Conservation (phyloP, 1,140 invertebrate species). For the Bombus confusus region DNA sequence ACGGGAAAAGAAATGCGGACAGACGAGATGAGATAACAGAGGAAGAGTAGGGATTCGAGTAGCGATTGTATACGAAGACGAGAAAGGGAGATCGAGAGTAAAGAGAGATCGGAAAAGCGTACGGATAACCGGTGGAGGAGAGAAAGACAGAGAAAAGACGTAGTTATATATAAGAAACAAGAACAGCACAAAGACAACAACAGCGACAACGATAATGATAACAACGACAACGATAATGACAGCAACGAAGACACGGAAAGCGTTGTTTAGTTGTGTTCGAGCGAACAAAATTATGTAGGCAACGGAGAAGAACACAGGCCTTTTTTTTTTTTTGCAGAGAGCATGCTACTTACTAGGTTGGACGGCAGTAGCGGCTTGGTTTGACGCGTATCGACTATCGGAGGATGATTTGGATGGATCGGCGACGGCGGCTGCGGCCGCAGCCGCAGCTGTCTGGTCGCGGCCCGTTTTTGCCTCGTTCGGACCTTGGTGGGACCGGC, state of each 20-base stretch:
- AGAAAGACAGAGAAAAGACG: slow-evolving; percentile 16
- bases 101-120: neutral
- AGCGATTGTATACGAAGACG: neutral
- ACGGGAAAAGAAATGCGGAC: neutral
- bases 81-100: neutral
- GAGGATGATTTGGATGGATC: slow-evolving; percentile 81
- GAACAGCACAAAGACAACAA: neutral
- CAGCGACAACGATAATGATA: slow-evolving; percentile 12
- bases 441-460: slow-evolving; percentile 73
- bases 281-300: slow-evolving; percentile 21
- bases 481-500: slow-evolving; percentile 67
- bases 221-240: neutral
- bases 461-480: slow-evolving; percentile 73
- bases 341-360: slow-evolving; percentile 83
- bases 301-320: slow-evolving; percentile 47
- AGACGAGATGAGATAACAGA: neutral
- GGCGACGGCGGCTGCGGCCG: slow-evolving; percentile 62
- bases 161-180: neutral
- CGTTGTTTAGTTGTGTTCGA: slow-evolving; percentile 37
- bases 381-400: slow-evolving; percentile 78
- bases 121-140: neutral
- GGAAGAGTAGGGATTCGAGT: slow-evolving; percentile 14
- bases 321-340: slow-evolving; percentile 33
- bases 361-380: slow-evolving; percentile 75
- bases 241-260: slow-evolving; percentile 58